Evolutionary conservation across 2,113 vertebrate genomes (phyloP), one percentile per base, ranked within the genome.

Genomic region (Scalopus aquaticus): DNA sequence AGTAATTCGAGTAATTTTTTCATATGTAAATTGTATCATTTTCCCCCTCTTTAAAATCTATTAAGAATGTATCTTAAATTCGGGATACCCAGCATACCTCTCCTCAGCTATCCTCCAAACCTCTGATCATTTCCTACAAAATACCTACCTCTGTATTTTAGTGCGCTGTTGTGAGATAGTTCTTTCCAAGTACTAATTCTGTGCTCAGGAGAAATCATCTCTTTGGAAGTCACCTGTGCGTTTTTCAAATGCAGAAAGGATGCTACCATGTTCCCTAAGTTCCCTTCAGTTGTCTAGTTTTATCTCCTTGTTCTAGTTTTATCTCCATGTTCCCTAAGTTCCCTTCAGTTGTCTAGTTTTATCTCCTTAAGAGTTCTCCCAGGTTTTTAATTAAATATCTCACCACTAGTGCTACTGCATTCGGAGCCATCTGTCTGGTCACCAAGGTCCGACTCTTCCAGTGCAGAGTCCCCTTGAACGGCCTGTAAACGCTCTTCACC

Each of bases 231-330:
- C 70, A 78, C 49, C 44, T 84, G 72, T 60, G 72, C 72, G 84
- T 44, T 54, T 89, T 80, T 80, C 65, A 92, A 76, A 76, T 28
- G 32, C 49, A 92, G 49, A 94, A 58, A 85, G 24, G 19, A n/a
- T 49, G 28, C 20, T 77, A 72, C 58, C 83, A 67, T 70, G 32
- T 56, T 86, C 51, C 74, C 60, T 46, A 76, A 81, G 44, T 44
- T 44, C 44, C 46, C 81, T 89, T 83, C 32, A 92, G 44, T 74
- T 30, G n/a, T 76, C 46, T 30, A 64, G 67, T 86, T 90, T 85
- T 83, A 39, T n/a, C n/a, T n/a, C n/a, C n/a, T n/a, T n/a, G n/a
- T n/a, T n/a, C n/a, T n/a, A n/a, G n/a, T n/a, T n/a, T n/a, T n/a
- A n/a, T n/a, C n/a, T n/a, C 58, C 83, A 67, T 70, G 32, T 56